Evolutionary conservation across 1,140 invertebrate genomes (phyloP).

Genomic region (Triops cancriformis): DNA sequence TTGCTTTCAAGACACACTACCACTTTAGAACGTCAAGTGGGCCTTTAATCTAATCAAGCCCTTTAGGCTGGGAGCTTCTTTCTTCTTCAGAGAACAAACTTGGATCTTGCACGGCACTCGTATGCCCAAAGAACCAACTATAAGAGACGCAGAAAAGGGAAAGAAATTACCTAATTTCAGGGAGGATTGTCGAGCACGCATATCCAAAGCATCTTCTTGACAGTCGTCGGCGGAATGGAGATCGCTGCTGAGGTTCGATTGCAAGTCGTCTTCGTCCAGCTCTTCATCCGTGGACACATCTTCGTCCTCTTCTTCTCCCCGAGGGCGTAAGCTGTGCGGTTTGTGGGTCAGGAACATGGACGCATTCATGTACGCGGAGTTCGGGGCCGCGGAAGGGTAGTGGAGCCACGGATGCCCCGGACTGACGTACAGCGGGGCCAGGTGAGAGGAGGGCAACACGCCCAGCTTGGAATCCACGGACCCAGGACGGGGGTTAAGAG

Average conservation of each 20-base stretch:
- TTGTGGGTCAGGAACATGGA: background rate
- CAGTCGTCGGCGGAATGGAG: constrained; percentile 14
- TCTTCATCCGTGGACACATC: constrained; percentile 14
- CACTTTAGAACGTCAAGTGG: background rate
- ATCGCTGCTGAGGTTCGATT: constrained; percentile 15
- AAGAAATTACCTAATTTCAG: background rate
- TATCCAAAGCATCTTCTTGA: constrained; percentile 23
- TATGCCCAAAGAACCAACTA: too few relatives aligned
- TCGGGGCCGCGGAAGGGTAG: background rate
- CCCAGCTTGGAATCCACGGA: background rate
- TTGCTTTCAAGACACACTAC: background rate
- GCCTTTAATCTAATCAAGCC: background rate
- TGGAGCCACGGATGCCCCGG: background rate
- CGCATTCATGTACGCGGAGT: background rate
- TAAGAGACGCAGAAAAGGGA: background rate
- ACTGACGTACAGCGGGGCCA: constrained; percentile 16
- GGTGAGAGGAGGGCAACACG: background rate
- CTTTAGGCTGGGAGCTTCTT: background rate
- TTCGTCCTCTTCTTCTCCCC: background rate
- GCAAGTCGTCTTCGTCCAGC: background rate
- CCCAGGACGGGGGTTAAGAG: background rate
- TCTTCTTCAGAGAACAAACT: too few relatives aligned
- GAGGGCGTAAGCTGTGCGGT: background rate
- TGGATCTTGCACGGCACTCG: too few relatives aligned
- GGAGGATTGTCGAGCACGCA: constrained; percentile 14